These are phyloP conservation scores for Canis aureus DNA, from an alignment of 2,113 vertebrate species.

Conservation along the genomic window DNA sequence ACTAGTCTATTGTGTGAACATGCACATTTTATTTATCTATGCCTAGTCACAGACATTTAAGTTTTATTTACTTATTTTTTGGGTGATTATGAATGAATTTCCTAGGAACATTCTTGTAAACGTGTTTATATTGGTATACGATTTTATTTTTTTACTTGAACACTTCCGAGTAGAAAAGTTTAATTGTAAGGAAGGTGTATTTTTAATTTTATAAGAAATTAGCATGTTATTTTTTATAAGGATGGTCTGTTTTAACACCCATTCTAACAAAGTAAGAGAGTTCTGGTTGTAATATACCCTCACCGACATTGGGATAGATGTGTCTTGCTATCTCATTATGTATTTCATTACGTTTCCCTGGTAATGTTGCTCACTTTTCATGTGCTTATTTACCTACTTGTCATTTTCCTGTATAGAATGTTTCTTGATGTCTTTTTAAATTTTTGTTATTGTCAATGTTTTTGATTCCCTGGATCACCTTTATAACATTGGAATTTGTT, in stretches of 20 bases:
- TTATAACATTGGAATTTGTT: background rate
- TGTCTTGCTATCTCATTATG: background rate
- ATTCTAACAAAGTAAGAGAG: background rate
- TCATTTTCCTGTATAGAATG: background rate
- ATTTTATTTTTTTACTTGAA: background rate
- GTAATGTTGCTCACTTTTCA: background rate
- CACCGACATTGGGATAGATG: background rate
- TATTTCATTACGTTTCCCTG: background rate
- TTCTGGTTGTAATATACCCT: background rate
- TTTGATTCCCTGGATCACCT: background rate
- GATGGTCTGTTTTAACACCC: background rate
- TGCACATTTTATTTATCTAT: background rate
- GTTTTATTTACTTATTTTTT: background rate
- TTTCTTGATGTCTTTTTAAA: background rate
- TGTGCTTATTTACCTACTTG: background rate
- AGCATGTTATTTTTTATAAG: background rate
- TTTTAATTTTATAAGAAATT: background rate
- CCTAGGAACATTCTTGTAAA: background rate
- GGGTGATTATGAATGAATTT: background rate
- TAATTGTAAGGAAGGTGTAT: background rate
- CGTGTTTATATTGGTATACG: background rate
- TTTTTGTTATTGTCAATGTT: background rate
- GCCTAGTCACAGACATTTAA: background rate
- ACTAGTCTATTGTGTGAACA: background rate
- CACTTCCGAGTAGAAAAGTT: background rate